phyloP scores from a whole-genome alignment of 2,797 vertebrate genomes.

The Onychomys arenicola region DNA sequence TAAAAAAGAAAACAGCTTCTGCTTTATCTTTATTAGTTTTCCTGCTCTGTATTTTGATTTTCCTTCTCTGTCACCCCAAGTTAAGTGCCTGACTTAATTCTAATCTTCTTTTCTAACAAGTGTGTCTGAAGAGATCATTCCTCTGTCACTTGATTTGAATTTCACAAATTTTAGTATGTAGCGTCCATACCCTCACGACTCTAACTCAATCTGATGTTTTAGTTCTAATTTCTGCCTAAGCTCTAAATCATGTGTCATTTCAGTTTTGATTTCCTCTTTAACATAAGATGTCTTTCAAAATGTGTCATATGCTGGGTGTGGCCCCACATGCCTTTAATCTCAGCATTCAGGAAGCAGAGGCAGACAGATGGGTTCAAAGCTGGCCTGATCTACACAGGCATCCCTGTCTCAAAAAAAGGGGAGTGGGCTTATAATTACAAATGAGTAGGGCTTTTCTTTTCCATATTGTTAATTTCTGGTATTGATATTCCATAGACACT shows the following conservation, averaged over 20 bases:
- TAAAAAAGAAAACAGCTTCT: not conserved
- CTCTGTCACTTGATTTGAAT: not conserved
- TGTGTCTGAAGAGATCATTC: not conserved
- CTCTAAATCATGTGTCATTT: not conserved
- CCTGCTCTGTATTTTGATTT: not conserved
- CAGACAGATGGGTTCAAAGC: not conserved
- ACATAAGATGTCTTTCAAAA: conserved; percentile 25
- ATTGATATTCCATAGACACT: not conserved
- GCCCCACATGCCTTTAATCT: not conserved
- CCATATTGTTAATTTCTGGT: conserved; percentile 39
- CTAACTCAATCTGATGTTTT: not conserved
- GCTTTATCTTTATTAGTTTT: not conserved
- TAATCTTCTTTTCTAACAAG: not conserved
- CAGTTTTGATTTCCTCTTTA: conserved; percentile 36
- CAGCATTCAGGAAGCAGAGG: not conserved
- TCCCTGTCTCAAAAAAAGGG: not conserved
- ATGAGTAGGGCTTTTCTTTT: not conserved
- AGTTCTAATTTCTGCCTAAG: not conserved
- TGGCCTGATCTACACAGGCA: not conserved
- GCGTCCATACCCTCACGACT: not conserved
- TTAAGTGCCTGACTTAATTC: not conserved
- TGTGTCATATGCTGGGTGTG: not conserved
- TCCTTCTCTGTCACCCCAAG: not conserved
- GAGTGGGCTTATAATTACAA: not conserved
- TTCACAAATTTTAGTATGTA: not conserved